These are phyloP conservation scores for Erpetoichthys calabaricus DNA, from an alignment of 2,797 vertebrate species.

Conservation along the genomic window DNA sequence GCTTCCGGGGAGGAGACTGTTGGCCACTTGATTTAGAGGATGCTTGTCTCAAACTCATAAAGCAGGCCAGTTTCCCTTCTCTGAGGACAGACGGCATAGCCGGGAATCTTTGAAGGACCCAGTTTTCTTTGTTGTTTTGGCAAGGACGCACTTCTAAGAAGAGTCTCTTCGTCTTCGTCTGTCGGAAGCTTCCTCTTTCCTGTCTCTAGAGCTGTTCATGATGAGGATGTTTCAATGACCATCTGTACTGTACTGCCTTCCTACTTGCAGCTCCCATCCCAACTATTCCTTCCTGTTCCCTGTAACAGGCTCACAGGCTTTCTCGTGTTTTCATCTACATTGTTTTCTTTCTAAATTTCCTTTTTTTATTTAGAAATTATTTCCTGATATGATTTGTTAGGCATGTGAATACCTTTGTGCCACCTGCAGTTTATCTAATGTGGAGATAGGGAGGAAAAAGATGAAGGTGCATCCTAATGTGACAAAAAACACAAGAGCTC, in stretches of 20 bases:
- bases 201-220: slow-evolving; percentile 35
- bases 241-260: slow-evolving; percentile 55
- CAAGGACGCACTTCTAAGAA: slow-evolving; percentile 30
- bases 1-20: slow-evolving; percentile 14
- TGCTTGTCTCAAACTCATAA: slow-evolving; percentile 9
- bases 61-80: slow-evolving; percentile 36
- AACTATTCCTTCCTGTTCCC: slow-evolving; percentile 55
- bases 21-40: slow-evolving; percentile 9
- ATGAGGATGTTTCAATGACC: slow-evolving; percentile 44
- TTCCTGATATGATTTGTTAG: slow-evolving; percentile 15
- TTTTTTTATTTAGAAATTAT: slow-evolving; percentile 32
- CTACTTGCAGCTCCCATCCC: slow-evolving; percentile 42
- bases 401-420: no score
- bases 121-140: slow-evolving; percentile 45
- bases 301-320: slow-evolving; percentile 42
- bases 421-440: no score
- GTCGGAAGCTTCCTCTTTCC: slow-evolving; percentile 48
- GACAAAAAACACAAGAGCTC: no score
- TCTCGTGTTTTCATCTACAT: slow-evolving; percentile 36
- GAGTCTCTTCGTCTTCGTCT: slow-evolving; percentile 15
- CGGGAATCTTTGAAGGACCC: slow-evolving; percentile 30
- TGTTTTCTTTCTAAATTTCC: slow-evolving; percentile 28
- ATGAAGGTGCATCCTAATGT: no score
- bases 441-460: no score
- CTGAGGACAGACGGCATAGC: slow-evolving; percentile 36